Percentiles rank a stretch among this genome's conserved stretches.
Conservation (phyloP, 2,797 vertebrate species). For the Acanthurus tractus region DNA sequence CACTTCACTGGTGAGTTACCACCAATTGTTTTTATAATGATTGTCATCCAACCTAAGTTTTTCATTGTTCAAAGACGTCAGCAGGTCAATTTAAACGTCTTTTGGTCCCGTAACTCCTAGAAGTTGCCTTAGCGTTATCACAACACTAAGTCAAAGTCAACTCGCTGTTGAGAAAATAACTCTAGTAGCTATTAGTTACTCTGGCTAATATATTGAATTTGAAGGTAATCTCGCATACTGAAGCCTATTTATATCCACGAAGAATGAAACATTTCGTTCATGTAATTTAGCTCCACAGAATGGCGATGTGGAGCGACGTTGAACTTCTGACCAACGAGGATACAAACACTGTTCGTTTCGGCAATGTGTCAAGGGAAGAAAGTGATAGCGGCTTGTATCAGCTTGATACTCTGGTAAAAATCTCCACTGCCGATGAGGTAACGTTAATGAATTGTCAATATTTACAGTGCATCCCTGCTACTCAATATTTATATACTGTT, state of each 20-base stretch:
- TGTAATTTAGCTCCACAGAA: conserved; percentile 20
- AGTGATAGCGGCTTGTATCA: conserved; percentile 92
- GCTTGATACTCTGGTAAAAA: conserved; percentile 89
- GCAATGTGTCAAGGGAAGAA: conserved; percentile 83
- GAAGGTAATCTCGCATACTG: accelerated
- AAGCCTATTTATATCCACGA: neutral
- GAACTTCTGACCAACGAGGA: conserved; percentile 93
- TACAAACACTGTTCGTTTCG: conserved; percentile 85
- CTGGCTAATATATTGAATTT: neutral
- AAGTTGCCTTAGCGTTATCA: neutral
- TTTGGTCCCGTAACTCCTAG: conserved; percentile 2
- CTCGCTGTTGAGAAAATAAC: too few species aligned
- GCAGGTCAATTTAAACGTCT: neutral
- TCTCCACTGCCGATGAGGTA: conserved; percentile 91
- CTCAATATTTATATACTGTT: too few species aligned
- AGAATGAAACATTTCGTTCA: neutral
- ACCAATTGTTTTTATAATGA: too few species aligned
- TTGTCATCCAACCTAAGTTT: too few species aligned
- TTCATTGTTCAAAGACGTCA: neutral
- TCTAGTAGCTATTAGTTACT: neutral
- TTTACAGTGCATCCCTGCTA: neutral
- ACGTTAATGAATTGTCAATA: neutral
- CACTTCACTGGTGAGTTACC: conserved; percentile 20
- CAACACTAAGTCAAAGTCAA: neutral
- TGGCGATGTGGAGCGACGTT: conserved; percentile 92